Evolutionary conservation across 2,797 vertebrate genomes (phyloP).

Genomic region (Peromyscus attwateri): DNA sequence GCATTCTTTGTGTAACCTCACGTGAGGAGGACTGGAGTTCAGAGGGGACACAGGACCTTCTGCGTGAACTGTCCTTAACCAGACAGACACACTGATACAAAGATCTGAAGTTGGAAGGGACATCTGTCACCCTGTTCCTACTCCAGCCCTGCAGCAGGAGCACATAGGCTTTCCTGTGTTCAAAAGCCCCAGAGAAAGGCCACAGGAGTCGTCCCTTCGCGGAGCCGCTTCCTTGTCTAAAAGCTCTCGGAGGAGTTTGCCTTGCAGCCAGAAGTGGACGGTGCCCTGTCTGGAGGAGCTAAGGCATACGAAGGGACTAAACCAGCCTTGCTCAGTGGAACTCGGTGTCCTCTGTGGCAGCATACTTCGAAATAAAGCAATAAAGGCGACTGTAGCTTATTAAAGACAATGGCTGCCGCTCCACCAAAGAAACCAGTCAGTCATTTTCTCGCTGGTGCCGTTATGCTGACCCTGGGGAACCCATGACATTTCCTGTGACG

Average conservation of each 20-base stretch:
- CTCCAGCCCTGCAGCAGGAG: slow-evolving; percentile 18
- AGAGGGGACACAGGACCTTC: not conserved
- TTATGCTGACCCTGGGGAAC: slow-evolving; percentile 33
- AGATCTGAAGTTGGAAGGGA: not conserved
- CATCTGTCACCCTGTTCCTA: not conserved
- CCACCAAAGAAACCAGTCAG: slow-evolving; percentile 9
- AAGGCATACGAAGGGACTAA: not conserved
- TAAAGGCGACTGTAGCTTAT: not conserved
- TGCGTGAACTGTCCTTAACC: not conserved
- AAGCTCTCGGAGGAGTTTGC: not conserved
- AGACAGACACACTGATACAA: not conserved
- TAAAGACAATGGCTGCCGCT: not conserved
- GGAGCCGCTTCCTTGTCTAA: not conserved
- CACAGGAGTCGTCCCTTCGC: not conserved
- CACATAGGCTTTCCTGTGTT: not conserved
- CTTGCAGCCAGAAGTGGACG: not conserved
- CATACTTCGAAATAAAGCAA: slow-evolving; percentile 61
- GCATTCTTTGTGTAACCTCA: not conserved
- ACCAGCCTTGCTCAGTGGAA: slow-evolving; percentile 1
- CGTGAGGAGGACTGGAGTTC: not conserved
- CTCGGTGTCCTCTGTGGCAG: not conserved
- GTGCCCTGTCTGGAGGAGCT: slow-evolving; percentile 8
- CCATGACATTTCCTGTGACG: slow-evolving; percentile 52
- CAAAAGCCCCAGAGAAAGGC: slow-evolving; percentile 6
- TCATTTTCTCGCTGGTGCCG: slow-evolving; percentile 40